Base-by-base conservation (phyloP, 1,140 invertebrate genomes). In the Ips typographus region DNA sequence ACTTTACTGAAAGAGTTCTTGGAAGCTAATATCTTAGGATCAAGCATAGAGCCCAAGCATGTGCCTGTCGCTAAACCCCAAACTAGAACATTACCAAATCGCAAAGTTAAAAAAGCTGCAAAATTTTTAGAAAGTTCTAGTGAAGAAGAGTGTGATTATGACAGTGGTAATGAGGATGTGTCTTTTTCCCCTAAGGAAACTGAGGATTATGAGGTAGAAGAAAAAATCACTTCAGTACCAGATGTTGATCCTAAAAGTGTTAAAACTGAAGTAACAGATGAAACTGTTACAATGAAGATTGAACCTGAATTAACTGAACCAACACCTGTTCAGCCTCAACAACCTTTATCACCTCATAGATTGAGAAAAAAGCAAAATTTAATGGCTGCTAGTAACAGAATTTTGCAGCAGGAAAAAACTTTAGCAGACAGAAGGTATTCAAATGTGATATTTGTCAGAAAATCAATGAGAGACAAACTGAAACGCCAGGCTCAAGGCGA, bases 391-490 rank as follows among this genome's bases (percentile, higher is more conserved):
- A 68, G 67, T 47, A 68, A 68, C 40, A 62, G 42, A 49, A 56
- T 68, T 47, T 63, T 68, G 40, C 47, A 68, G n/a, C 58, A 68
- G 55, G 37, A 47, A 51, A 66, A 66, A 5, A 1, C 63, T 37
- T 2, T 65, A 36, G 47, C 40, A 2, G 67, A 68, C 22, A 36
- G 51, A 47, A 53, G 67, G 37, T 68, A 68, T 41, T 62, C 59
- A 5, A 68, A 63, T 47, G 59, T 68, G 3, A 56, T 68, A 55
- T 68, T 68, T 49, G 40, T 68, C 8, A 5, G 67, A 37, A 68
- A 68, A 52, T 62, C 59, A 4, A 39, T 40, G 5, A 52, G 59
- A 36, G 59, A 68, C 4, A 61, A 63, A 47, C 39, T 63, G 36
- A 49, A 56, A 49, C 53, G 55, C 6, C 47, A 61, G 37, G 40